Base-by-base conservation (phyloP, 2,888 invertebrate species). In the Lithophane ornitopus region DNA sequence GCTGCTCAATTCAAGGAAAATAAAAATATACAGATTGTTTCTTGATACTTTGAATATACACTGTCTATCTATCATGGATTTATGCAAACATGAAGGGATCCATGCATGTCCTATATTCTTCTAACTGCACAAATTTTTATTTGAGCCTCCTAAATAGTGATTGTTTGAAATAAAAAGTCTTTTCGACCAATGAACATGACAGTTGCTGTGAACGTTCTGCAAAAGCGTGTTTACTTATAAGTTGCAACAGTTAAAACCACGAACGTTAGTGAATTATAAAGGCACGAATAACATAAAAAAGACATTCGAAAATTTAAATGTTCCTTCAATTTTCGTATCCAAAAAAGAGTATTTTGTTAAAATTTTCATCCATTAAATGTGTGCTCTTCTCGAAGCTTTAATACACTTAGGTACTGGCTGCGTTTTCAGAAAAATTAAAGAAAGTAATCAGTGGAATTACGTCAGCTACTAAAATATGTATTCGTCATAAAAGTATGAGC, bases 381-480 rank as follows among this genome's bases (percentile, higher is more conserved):
- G 93, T 94, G 93, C 94, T 91, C 89, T 92, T 92, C 89, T 91
- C 91, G 90, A 88, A 92, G 93, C 91, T 92, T 92, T 93, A 94
- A 94, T 96, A 95, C 93, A 95, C 93, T 94, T 94, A 93, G 89
- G 89, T 87, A 89, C 87, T 69, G 81, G 84, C 86, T 87, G 90
- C 91, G 93, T 95, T 95, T 94, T 93, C 93, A 94, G 92, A 95
- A 94, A 94, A 95, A 96, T 96, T 96, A 96, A 95, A 95, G 95
- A 95, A 96, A 94, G 96, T 94, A 95, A 96, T 96, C 96, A 96
- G 95, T 93, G 93, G 89, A 94, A 96, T 96, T 95, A 96, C 95
- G 93, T 82, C 80, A 91, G 94, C 95, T 95, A 96, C 96, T 96
- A 95, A 96, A 96, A 96, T 96, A 96, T 96, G 96, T 96, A 96